A percentile compares a stretch with the other conserved stretches of the same genome.
These are phyloP conservation scores for Horisme vitalbata DNA, from an alignment of 2,888 invertebrate genomes.

Conservation along the genomic window DNA sequence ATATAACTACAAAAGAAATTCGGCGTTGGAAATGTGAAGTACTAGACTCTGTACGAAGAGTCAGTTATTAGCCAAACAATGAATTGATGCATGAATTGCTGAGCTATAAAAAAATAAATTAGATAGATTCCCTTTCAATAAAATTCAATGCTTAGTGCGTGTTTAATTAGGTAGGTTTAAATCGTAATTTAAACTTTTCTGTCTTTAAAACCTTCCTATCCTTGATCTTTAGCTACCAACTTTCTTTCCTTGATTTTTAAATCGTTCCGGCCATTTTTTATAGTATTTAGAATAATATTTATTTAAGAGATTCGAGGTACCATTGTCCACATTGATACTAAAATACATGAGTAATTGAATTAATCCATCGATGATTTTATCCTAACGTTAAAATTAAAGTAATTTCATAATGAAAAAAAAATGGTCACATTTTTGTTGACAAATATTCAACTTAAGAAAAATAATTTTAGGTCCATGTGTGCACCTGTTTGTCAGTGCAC, in stretches of 20 bases:
- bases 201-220: constrained; percentile 8
- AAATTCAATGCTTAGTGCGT: constrained; percentile 15
- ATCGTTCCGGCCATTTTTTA: constrained; percentile 79
- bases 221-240: constrained; percentile 13
- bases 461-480: too few relatives aligned
- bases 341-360: not conserved
- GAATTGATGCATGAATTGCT: not conserved
- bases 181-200: constrained; percentile 10
- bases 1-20: too few relatives aligned
- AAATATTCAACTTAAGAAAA: too few relatives aligned
- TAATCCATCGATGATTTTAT: not conserved
- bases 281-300: constrained; percentile 63
- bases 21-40: too few relatives aligned
- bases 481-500: too few relatives aligned
- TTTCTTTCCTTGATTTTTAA: constrained; percentile 58
- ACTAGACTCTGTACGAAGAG: not conserved
- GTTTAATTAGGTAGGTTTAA: constrained; percentile 12
- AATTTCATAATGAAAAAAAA: too few relatives aligned
- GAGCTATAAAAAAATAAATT: not conserved
- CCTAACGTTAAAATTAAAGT: too few relatives aligned
- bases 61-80: not conserved
- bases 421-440: too few relatives aligned
- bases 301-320: constrained; percentile 24
- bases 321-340: constrained; percentile 6
- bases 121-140: constrained; percentile 5